Evolutionary conservation across 2,113 vertebrate genomes (phyloP).

Genomic region (Tricholaema leucomelas): DNA sequence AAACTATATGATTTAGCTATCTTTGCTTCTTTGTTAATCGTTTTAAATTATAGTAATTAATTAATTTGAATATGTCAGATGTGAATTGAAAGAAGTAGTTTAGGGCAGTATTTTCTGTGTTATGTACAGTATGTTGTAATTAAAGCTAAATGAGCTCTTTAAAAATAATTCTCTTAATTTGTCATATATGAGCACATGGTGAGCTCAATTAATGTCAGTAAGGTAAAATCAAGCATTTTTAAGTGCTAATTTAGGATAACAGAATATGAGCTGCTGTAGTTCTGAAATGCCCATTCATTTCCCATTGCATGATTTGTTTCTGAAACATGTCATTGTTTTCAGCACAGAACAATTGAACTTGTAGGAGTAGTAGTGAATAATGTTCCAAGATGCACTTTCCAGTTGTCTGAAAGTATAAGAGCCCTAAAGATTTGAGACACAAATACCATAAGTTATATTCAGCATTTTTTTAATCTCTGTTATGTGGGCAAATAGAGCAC

Average conservation of each 20-base stretch:
- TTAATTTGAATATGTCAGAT: conserved; percentile 48
- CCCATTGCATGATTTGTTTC: conserved; percentile 8
- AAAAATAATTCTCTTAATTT: conserved; percentile 10
- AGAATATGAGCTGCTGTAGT: neutral
- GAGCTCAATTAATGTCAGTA: conserved; percentile 30
- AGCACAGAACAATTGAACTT: neutral
- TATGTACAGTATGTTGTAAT: conserved; percentile 29
- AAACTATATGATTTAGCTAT: neutral
- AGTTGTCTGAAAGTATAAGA: neutral
- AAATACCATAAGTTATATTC: neutral
- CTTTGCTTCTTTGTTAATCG: conserved; percentile 45
- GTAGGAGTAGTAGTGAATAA: neutral
- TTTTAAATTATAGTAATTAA: conserved; percentile 55
- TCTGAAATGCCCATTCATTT: conserved; percentile 23
- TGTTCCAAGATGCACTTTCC: neutral
- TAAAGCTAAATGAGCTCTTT: conserved; percentile 26
- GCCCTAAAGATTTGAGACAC: neutral
- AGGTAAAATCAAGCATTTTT: conserved; percentile 39
- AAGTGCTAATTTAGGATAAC: conserved; percentile 41
- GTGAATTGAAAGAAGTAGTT: conserved; percentile 32
- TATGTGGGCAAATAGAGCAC: neutral
- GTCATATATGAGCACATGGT: conserved; percentile 11
- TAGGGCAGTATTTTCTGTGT: conserved; percentile 24
- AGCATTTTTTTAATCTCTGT: neutral
- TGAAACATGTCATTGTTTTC: neutral